A percentile compares a stretch with the other conserved stretches of the same genome.
Conservation (phyloP, 2,113 vertebrate genomes). For the Nibea albiflora region DNA sequence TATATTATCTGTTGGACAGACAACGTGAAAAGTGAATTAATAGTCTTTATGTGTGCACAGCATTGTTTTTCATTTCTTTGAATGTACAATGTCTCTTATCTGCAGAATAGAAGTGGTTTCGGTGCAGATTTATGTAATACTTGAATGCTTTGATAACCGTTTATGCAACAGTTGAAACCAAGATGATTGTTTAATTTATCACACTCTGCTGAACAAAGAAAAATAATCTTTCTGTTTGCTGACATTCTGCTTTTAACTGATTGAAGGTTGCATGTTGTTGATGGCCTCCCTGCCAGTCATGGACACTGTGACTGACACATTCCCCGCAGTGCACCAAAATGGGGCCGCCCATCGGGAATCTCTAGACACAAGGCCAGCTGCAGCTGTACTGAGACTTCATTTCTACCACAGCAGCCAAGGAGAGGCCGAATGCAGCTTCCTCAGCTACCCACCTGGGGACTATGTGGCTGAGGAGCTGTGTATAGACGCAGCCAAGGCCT, state of each 20-base stretch:
- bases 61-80: neutral
- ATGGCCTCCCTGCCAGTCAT: conserved; percentile 67
- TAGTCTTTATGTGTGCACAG: neutral
- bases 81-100: neutral
- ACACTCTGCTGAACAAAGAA: neutral
- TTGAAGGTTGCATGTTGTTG: conserved; percentile 50
- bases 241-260: conserved; percentile 13
- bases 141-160: conserved; percentile 44
- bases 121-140: conserved; percentile 55
- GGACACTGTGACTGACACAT: conserved; percentile 74
- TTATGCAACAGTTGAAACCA: conserved; percentile 44
- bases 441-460: conserved; percentile 88
- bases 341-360: conserved; percentile 74
- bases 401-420: conserved; percentile 87
- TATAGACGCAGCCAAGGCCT: conserved; percentile 90
- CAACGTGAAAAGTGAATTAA: too few relatives aligned
- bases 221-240: neutral
- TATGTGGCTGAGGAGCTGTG: conserved; percentile 94
- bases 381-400: conserved; percentile 85
- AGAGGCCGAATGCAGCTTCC: conserved; percentile 77
- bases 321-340: conserved; percentile 85
- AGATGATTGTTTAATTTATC: conserved; percentile 25
- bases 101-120: neutral
- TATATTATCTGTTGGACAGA: neutral
- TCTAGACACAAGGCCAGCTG: conserved; percentile 70